Evolutionary conservation across 2,113 vertebrate genomes (phyloP).

Genomic region (Dicrurus megarhynchus): DNA sequence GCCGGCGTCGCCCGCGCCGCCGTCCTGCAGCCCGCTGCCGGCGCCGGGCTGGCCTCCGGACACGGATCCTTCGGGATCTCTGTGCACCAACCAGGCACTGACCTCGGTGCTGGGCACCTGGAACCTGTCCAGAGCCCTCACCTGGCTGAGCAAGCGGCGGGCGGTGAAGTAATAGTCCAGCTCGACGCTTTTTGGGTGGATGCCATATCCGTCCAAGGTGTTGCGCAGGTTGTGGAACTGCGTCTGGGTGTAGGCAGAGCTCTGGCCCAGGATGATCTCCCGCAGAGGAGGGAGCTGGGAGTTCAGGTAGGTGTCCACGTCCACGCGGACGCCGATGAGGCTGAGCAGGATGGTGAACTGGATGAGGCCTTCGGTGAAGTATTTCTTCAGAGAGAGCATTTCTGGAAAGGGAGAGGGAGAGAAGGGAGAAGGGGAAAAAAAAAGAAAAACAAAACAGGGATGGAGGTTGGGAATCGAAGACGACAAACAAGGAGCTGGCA

Average conservation of each 20-base stretch:
- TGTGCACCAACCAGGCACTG: slow-evolving; percentile 93
- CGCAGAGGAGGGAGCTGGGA: slow-evolving; percentile 92
- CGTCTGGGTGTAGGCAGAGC: slow-evolving; percentile 98
- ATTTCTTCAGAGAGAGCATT: slow-evolving; percentile 99
- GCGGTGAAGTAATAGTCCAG: slow-evolving; percentile 92
- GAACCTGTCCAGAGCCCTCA: slow-evolving; percentile 91
- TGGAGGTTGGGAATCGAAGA: neutral
- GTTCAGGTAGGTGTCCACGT: slow-evolving; percentile 95
- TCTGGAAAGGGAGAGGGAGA: slow-evolving; percentile 69
- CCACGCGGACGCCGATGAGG: slow-evolving; percentile 94
- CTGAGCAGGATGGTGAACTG: slow-evolving; percentile 99
- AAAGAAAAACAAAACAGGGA: neutral
- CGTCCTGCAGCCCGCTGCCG: slow-evolving; percentile 85
- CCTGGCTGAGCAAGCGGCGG: slow-evolving; percentile 89
- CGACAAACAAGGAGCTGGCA: too few relatives aligned
- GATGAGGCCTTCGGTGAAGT: slow-evolving; percentile 99
- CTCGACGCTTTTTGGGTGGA: slow-evolving; percentile 97
- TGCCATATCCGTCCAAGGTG: slow-evolving; percentile 95
- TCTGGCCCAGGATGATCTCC: slow-evolving; percentile 98
- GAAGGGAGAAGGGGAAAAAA: neutral
- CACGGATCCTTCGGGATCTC: slow-evolving; percentile 90
- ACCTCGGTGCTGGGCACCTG: slow-evolving; percentile 91
- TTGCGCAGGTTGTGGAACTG: slow-evolving; percentile 97
- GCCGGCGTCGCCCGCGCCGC: slow-evolving; percentile 75
- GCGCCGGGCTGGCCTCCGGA: slow-evolving; percentile 82